phyloP scores from a whole-genome alignment of 2,888 invertebrate genomes.

The Meloe dianella region DNA sequence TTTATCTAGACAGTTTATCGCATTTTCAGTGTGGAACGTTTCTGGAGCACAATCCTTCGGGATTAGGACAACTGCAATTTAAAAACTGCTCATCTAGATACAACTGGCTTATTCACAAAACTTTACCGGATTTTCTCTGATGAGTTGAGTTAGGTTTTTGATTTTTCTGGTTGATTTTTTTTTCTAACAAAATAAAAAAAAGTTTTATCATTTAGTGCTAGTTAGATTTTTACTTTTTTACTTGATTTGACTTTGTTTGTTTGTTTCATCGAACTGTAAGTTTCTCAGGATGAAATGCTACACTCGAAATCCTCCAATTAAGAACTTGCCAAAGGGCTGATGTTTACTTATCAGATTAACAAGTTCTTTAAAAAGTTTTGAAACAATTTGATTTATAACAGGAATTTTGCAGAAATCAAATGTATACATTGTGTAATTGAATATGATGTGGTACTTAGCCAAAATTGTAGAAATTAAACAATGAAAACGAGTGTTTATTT shows the following conservation, averaged over 20 bases:
- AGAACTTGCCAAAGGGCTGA: slow-evolving; percentile 12
- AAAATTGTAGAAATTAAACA: no score
- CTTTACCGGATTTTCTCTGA: not conserved
- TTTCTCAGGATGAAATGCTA: not conserved
- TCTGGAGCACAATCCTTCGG: slow-evolving; percentile 31
- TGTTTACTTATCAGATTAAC: not conserved
- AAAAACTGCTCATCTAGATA: slow-evolving; percentile 40
- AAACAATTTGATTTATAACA: not conserved
- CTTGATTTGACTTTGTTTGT: not conserved
- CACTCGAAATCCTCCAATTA: slow-evolving; percentile 16
- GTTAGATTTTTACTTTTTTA: not conserved
- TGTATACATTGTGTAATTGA: no score
- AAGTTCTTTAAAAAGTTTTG: not conserved
- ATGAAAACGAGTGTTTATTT: no score
- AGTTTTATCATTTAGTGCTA: not conserved
- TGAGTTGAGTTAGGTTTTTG: not conserved
- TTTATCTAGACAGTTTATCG: slow-evolving; percentile 49
- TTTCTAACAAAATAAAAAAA: no score
- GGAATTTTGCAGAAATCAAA: no score
- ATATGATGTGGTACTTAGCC: no score
- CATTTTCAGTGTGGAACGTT: slow-evolving; percentile 27
- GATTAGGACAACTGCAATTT: slow-evolving; percentile 42
- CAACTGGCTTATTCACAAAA: slow-evolving; percentile 16
- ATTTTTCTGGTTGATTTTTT: not conserved
- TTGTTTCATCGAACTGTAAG: slow-evolving; percentile 5